Conservation (phyloP, 2,888 invertebrate genomes). For the Limulus polyphemus region DNA sequence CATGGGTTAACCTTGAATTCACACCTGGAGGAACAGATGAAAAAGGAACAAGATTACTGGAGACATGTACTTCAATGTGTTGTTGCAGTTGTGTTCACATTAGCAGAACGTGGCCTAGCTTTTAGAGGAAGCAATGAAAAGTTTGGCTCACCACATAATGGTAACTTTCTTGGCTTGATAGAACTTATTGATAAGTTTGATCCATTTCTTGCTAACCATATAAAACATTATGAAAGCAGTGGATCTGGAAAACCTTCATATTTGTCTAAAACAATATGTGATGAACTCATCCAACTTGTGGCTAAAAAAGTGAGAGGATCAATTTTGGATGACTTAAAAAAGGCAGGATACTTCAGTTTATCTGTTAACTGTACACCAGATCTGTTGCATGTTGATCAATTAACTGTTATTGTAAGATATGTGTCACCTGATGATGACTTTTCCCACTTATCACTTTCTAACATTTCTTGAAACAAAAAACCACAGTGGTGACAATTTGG, state of each 20-base stretch:
- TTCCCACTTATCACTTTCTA: neutral
- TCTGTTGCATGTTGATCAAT: conserved; percentile 17
- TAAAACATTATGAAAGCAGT: conserved; percentile 28
- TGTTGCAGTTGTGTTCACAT: conserved; percentile 15
- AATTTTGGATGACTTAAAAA: neutral
- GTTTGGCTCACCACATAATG: conserved; percentile 27
- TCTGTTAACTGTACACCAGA: conserved; percentile 20
- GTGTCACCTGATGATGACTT: neutral
- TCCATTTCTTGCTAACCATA: conserved; percentile 29
- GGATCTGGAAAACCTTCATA: conserved; percentile 30
- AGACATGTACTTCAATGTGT: neutral
- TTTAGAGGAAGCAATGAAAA: conserved; percentile 29
- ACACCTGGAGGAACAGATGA: too few species aligned
- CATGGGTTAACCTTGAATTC: too few species aligned
- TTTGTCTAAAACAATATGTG: conserved; percentile 30
- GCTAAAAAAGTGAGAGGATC: neutral
- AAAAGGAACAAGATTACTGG: neutral
- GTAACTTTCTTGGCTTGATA: conserved; percentile 31
- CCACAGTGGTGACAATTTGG: too few species aligned
- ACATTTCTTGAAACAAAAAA: conserved; percentile 1
- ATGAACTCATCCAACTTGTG: conserved; percentile 28
- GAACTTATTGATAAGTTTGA: conserved; percentile 31
- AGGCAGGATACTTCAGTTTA: conserved; percentile 7
- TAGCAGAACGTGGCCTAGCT: conserved; percentile 28
- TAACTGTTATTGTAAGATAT: conserved; percentile 17